These are phyloP conservation scores for Phylloscopus trochiloides DNA, from an alignment of 2,113 vertebrate genomes.

Conservation along the genomic window DNA sequence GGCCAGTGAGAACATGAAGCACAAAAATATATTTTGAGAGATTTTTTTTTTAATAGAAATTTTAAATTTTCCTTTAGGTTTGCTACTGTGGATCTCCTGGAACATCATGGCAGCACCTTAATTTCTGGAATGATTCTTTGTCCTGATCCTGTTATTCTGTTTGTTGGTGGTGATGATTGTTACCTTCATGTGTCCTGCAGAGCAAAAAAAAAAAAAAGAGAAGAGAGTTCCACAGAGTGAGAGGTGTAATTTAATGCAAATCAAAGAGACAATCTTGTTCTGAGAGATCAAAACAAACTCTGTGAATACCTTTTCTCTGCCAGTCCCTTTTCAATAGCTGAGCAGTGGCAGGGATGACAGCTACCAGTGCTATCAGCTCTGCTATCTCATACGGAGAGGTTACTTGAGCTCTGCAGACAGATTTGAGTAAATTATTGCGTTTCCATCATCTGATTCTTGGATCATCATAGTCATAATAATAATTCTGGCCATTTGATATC, in stretches of 20 bases:
- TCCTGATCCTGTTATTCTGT: not conserved
- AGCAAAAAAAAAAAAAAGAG: not conserved
- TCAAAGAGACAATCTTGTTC: not conserved
- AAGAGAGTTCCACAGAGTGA: not conserved
- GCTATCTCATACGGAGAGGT: not conserved
- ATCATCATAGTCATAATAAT: not conserved
- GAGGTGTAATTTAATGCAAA: not conserved
- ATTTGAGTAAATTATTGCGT: slow-evolving; percentile 17
- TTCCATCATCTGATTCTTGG: not conserved
- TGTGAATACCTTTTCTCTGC: not conserved
- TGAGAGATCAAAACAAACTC: not conserved
- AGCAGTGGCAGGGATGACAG: not conserved
- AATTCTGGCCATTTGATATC: not conserved
- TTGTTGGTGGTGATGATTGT: not conserved
- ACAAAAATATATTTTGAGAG: not conserved
- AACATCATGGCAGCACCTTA: not conserved
- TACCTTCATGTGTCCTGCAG: not conserved
- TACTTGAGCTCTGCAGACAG: not conserved
- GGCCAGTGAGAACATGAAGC: not conserved
- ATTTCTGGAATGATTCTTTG: not conserved
- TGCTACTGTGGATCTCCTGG: not conserved
- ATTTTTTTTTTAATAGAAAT: not conserved
- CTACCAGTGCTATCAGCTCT: not conserved
- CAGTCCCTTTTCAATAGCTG: not conserved
- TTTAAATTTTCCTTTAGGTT: not conserved